These are phyloP conservation scores for Papilio aristodemus DNA, from an alignment of 1,140 invertebrate genomes.

Conservation along the genomic window DNA sequence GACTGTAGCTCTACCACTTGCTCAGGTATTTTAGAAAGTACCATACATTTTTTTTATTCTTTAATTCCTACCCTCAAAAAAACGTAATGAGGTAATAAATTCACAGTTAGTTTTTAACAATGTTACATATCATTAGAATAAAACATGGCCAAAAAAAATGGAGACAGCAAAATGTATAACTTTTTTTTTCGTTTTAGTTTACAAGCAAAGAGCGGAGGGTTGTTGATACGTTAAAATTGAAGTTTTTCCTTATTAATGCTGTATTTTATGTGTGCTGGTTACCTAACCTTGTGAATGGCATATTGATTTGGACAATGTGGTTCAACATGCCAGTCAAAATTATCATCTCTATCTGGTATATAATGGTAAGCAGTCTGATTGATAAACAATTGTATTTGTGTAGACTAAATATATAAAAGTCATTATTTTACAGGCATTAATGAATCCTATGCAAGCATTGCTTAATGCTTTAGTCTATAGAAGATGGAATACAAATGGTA, in stretches of 20 bases:
- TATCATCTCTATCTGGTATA: constrained; percentile 88
- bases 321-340: constrained; percentile 84
- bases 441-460: constrained; percentile 91
- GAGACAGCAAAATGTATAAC: no score
- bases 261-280: constrained; percentile 91
- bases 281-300: constrained; percentile 88
- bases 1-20: constrained; percentile 82
- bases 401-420: constrained; percentile 5
- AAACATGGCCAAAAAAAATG: no score
- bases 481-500: constrained; percentile 81
- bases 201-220: constrained; percentile 87
- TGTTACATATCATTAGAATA: no score
- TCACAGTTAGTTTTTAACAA: no score
- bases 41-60: no score
- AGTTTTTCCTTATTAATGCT: constrained; percentile 88
- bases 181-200: constrained; percentile 79
- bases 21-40: constrained; percentile 64
- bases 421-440: constrained; percentile 83
- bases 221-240: constrained; percentile 85
- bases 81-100: no score
- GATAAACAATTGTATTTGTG: not conserved
- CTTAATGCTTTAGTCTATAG: constrained; percentile 90
- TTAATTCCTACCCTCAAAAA: no score
- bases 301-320: constrained; percentile 89
- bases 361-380: constrained; percentile 84